Percentiles rank a stretch among this genome's conserved stretches.
Conservation (phyloP, 2,113 vertebrate species). For the Carlito syrichta region DNA sequence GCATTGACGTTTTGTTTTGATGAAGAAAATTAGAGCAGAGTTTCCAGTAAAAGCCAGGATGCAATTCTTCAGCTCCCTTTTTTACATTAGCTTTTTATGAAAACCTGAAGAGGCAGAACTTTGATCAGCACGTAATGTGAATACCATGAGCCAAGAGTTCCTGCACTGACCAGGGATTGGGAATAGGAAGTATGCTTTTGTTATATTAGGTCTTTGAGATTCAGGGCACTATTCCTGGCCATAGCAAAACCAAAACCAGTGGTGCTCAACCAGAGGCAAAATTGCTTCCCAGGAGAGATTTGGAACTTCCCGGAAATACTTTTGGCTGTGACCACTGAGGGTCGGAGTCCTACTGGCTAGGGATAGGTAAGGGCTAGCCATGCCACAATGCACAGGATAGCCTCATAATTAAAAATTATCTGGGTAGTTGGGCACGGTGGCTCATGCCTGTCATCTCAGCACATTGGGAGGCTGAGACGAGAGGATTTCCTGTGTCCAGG, state of each 20-base stretch:
- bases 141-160: background rate
- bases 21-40: background rate
- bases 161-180: background rate
- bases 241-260: background rate
- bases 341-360: rapidly evolving
- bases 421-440: no score
- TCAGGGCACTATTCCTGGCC: background rate
- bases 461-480: no score
- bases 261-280: background rate
- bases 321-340: background rate
- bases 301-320: background rate
- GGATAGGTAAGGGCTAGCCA: background rate
- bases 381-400: background rate
- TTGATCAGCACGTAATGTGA: background rate
- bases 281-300: background rate
- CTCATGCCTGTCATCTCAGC: no score
- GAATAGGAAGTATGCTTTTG: background rate
- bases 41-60: background rate
- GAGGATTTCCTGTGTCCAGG: no score
- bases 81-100: background rate
- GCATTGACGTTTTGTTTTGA: background rate
- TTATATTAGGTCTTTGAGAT: background rate
- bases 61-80: background rate
- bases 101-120: background rate
- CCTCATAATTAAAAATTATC: background rate